Evolutionary conservation across 2,888 invertebrate genomes (phyloP).

Genomic region (Brachypterus glaber): DNA sequence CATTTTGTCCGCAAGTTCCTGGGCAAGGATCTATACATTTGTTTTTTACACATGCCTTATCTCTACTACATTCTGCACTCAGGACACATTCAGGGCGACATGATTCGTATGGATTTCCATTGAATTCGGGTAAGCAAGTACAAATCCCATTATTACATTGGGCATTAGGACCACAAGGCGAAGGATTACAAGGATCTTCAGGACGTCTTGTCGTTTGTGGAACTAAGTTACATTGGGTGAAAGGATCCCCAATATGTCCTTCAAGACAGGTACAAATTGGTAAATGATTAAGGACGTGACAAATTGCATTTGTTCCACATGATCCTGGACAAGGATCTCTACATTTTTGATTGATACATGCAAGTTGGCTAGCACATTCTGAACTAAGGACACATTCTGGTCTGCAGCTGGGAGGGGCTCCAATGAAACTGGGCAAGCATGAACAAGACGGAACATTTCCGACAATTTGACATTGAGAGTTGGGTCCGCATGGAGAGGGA

Average conservation of each 20-base stretch:
- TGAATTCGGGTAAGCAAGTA: constrained; percentile 51
- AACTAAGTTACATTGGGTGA: constrained; percentile 57
- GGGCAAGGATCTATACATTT: constrained; percentile 63
- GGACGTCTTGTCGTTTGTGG: constrained; percentile 38
- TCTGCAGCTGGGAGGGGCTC: constrained; percentile 69
- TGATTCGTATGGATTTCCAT: constrained; percentile 58
- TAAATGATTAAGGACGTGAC: constrained; percentile 68
- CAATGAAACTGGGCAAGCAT: constrained; percentile 66
- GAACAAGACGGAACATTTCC: constrained; percentile 69
- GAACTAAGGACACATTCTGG: constrained; percentile 73
- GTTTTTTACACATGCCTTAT: constrained; percentile 56
- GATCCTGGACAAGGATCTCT: constrained; percentile 76
- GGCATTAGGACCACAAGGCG: constrained; percentile 70
- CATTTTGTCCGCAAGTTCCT: constrained; percentile 60
- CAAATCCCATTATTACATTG: constrained; percentile 55
- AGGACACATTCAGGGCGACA: constrained; percentile 64
- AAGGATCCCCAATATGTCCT: constrained; percentile 73
- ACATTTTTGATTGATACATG: constrained; percentile 71
- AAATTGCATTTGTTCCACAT: constrained; percentile 70
- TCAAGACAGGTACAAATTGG: constrained; percentile 72
- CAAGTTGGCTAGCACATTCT: constrained; percentile 67
- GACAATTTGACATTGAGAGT: constrained; percentile 68
- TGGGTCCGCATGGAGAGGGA: constrained; percentile 77
- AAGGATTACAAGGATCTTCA: constrained; percentile 55
- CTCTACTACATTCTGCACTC: constrained; percentile 54